Base-by-base conservation (phyloP, 2,113 vertebrate genomes). In the Vimba vimba region DNA sequence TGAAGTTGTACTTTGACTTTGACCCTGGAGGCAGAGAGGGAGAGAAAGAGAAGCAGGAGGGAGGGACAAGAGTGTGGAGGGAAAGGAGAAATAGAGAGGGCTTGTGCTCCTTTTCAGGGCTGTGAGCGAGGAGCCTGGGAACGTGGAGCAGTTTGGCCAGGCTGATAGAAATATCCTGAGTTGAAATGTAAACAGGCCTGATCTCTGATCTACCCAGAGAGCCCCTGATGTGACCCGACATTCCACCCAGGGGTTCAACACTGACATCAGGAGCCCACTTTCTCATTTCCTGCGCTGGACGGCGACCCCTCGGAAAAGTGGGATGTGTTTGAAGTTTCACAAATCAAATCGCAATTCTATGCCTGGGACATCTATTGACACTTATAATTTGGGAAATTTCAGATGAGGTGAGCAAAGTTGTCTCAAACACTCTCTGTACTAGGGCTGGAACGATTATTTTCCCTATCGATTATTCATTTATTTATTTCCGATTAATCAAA, bases 131-230 rank as follows among this genome's bases (percentile, higher is more conserved):
- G 93, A 94, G 94, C 94, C 93, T 95, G 95, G 95, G 94, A 96
- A 96, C 90, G 86, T 87, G 77, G 33, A 79, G 89, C 91, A 89
- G 75, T 92, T 93, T 92, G 91, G 93, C 93, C 88, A 0, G 88
- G 86, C 92, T 91, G 93, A 92, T 91, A 95, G 94, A 95, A 95
- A 94, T 94, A 95, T 93, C 94, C 93, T 93, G 94, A 94, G 93
- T 92, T 94, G 91, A 94, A 95, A 94, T 94, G 94, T 95, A 96
- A 96, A 95, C 95, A 95, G 90, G 90, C 88, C 91, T 95, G 94
- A 96, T 94, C 95, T 94, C 92, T 94, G 94, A 93, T 94, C 93
- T 90, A 86, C 85, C 25, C 83, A 84, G 68, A 83, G 74, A 55
- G 83, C 85, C 89, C 91, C 91, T 76, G 87, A 90, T 93, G 87